A percentile compares a stretch with the other conserved stretches of the same genome.
Conservation (phyloP, 2,113 vertebrate genomes). For the Arvicanthis niloticus region DNA sequence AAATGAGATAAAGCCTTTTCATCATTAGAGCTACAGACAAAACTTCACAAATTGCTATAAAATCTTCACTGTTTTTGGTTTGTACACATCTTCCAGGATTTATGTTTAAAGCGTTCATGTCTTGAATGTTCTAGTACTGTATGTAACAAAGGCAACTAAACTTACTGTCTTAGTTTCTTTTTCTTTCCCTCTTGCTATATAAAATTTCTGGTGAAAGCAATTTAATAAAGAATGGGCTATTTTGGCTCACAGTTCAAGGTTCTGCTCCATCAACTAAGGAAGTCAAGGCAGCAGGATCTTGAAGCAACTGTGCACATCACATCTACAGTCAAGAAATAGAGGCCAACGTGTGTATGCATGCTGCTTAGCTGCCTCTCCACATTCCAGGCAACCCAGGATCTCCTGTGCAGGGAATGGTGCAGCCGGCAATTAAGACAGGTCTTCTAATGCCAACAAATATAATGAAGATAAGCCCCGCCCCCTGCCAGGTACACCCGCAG, state of each 20-base stretch:
- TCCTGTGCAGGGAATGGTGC: not conserved
- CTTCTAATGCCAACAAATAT: not conserved
- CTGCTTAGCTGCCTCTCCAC: not conserved
- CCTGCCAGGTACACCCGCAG: not conserved
- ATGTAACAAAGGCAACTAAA: not conserved
- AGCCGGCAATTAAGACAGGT: not conserved
- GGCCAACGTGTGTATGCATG: not conserved
- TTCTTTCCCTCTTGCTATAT: not conserved
- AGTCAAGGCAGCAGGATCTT: not conserved
- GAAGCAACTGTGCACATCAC: not conserved
- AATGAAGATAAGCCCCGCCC: not conserved
- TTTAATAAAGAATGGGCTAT: not conserved
- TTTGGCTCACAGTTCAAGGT: not conserved
- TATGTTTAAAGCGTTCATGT: not conserved
- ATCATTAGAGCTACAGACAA: not conserved
- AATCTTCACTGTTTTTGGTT: not conserved
- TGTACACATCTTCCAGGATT: not conserved
- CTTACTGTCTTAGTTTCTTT: not conserved
- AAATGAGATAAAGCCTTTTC: not conserved
- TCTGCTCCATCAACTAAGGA: not conserved
- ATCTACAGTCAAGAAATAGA: not conserved
- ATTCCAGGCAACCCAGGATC: not conserved
- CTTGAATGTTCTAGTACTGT: not conserved
- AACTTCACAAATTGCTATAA: not conserved
- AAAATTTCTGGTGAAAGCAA: not conserved